Evolutionary conservation across 1,140 invertebrate genomes (phyloP), one percentile per base, ranked within the genome.

Genomic region (Drosophila fuyamai): DNA sequence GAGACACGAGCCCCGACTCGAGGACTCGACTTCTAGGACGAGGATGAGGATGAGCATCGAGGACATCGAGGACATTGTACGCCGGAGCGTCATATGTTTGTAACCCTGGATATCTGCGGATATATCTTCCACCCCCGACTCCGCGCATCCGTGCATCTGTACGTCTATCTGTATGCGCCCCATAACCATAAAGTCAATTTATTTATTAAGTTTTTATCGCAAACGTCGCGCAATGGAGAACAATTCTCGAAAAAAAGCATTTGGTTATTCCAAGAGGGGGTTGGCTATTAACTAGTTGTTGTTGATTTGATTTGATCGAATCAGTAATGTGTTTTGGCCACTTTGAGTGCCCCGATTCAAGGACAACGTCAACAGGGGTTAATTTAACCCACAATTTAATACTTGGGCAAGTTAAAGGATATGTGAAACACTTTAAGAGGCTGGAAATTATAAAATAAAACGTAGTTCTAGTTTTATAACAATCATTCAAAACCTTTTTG

Each of bases 151-250:
- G 23, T 65, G 44, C 41, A 36, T 47, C 41, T 62, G 70, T 63
- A 1, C 27, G 27, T 35, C 48, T 79, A 50, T 76, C 51, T 65
- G 58, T 54, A 48, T 36, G 61, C 81, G 81, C 71, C 72, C 76
- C 81, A 85, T 80, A 81, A 73, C 81, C 81, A 85, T 85, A 81
- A 85, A 86, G 68, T 86, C 82, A 85, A 85, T 85, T 85, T 85
- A 85, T 85, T 85, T 85, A 85, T 85, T 85, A 85, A 85, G 82
- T 85, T 85, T 85, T 85, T 85, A 85, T 85, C 82, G 82, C 81
- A 86, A 86, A 65, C 70, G 78, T 83, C 81, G 81, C 80, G 63
- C 65, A 66, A 67, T 54, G 38, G 59, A 47, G 47, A 79, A 73
- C 43, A 56, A 50, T 56, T 44, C 46, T 48, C 14, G n/a, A 41